These are phyloP conservation scores for Halcyon badia DNA, from an alignment of 2,797 vertebrate genomes.

Conservation along the genomic window DNA sequence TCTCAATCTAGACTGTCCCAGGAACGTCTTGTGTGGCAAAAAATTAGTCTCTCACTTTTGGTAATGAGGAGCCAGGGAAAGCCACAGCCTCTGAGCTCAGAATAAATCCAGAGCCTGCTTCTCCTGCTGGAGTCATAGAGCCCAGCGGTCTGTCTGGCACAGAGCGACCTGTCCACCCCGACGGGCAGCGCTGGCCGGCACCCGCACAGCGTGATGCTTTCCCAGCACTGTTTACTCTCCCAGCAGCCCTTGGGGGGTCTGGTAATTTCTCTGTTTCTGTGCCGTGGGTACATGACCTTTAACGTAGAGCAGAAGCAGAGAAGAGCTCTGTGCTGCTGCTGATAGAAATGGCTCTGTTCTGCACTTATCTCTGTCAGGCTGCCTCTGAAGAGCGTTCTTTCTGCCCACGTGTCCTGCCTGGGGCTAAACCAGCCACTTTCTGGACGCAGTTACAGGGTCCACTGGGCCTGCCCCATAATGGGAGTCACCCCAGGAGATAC, in stretches of 20 bases:
- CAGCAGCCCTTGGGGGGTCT: not conserved
- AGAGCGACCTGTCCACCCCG: not conserved
- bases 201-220: not conserved
- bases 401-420: not conserved
- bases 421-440: not conserved
- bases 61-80: not conserved
- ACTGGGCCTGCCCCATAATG: fast-evolving
- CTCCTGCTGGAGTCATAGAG: not conserved
- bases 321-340: not conserved
- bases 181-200: not conserved
- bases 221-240: not conserved
- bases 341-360: not conserved
- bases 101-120: not conserved
- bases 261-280: not conserved
- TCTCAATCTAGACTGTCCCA: not conserved
- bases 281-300: not conserved
- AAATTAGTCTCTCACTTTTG: not conserved
- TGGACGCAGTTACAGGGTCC: not conserved
- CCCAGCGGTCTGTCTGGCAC: not conserved
- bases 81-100: not conserved
- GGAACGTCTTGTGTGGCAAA: not conserved
- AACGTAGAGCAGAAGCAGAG: not conserved
- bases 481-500: not conserved
- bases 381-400: fast-evolving
- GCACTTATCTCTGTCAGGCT: not conserved